Evolutionary conservation across 2,113 vertebrate genomes (phyloP).

Genomic region (Aegotheles bennettii): DNA sequence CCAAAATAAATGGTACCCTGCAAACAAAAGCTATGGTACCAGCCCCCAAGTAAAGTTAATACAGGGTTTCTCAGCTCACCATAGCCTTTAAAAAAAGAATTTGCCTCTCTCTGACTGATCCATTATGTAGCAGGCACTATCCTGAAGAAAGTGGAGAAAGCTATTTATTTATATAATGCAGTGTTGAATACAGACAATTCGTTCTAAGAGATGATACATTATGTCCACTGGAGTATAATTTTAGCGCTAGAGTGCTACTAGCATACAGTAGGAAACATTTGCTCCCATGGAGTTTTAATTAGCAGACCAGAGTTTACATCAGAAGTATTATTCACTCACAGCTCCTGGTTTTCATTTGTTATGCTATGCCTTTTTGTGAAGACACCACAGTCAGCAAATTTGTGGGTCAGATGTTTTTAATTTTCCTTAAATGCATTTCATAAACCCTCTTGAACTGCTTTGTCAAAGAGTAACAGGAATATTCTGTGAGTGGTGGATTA

Average conservation of each 20-base stretch:
- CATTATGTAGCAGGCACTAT: not conserved
- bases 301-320: not conserved
- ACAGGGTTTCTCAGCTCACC: not conserved
- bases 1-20: not conserved
- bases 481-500: not conserved
- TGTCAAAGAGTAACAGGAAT: not conserved
- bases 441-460: not conserved
- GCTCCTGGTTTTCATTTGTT: not conserved
- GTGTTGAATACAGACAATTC: not conserved
- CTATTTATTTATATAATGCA: not conserved
- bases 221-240: not conserved
- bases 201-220: not conserved
- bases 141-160: not conserved
- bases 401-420: not conserved
- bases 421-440: not conserved
- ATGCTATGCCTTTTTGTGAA: not conserved
- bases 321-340: not conserved
- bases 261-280: not conserved
- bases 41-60: not conserved
- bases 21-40: not conserved
- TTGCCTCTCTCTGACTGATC: not conserved
- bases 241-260: not conserved
- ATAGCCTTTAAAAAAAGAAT: not conserved
- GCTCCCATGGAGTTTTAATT: not conserved
- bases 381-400: not conserved